Evolutionary conservation across 2,888 invertebrate species (phyloP).

Genomic region (Leptodirus hochenwartii): DNA sequence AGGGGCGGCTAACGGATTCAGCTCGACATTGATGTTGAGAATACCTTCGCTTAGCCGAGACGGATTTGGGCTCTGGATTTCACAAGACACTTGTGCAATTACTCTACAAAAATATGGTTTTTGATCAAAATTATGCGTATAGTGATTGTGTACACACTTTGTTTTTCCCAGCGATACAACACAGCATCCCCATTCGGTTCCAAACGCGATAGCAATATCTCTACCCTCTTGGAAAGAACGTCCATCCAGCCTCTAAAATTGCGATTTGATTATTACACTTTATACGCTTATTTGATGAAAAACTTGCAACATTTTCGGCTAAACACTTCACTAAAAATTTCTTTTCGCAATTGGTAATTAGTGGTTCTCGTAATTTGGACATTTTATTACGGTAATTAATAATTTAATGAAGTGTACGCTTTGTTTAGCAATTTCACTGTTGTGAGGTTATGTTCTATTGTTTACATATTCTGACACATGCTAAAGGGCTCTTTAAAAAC

Average conservation of each 20-base stretch:
- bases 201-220: conserved; percentile 51
- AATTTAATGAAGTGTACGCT: no score
- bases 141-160: conserved; percentile 30
- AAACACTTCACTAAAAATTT: conserved; percentile 47
- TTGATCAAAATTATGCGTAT: conserved; percentile 5
- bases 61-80: conserved; percentile 68
- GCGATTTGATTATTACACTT: not conserved
- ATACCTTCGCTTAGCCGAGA: conserved; percentile 80
- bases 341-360: conserved; percentile 52
- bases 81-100: conserved; percentile 74
- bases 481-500: no score
- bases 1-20: conserved; percentile 71
- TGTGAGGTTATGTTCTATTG: no score
- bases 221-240: conserved; percentile 57
- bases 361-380: conserved; percentile 43
- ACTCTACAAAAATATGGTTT: conserved; percentile 52
- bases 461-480: no score
- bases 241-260: conserved; percentile 62
- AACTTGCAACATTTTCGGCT: conserved; percentile 41
- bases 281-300: conserved; percentile 1
- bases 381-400: conserved; percentile 15
- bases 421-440: no score
- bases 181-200: conserved; percentile 69
- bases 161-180: conserved; percentile 64
- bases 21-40: conserved; percentile 68